Percentiles rank a stretch among this genome's conserved stretches.
These are phyloP conservation scores for Nebria ingens DNA, from an alignment of 1,140 invertebrate genomes.

Conservation along the genomic window DNA sequence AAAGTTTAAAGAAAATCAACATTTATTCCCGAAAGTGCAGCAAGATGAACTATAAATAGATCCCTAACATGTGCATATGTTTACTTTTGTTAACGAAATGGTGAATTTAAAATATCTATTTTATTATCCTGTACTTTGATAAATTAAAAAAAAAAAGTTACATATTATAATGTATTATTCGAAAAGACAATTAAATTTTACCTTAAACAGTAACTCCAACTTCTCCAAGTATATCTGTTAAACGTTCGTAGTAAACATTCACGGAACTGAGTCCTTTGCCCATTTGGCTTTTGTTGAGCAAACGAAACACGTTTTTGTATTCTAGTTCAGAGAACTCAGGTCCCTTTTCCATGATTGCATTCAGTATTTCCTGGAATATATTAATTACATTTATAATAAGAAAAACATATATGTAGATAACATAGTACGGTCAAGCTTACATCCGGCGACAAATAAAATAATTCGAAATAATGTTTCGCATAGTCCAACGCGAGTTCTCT, in stretches of 20 bases:
- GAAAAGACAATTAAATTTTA: conserved; percentile 4
- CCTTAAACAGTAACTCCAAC: conserved; percentile 51
- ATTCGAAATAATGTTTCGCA: conserved; percentile 79
- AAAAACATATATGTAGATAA: conserved; percentile 12
- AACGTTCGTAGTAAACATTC: conserved; percentile 43
- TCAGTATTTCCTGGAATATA: conserved; percentile 67
- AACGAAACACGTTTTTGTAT: conserved; percentile 73
- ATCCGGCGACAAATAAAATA: conserved; percentile 75
- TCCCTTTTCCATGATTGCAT: conserved; percentile 67
- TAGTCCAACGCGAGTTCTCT: conserved; percentile 78
- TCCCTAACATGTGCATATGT: neutral
- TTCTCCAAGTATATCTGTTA: conserved; percentile 56
- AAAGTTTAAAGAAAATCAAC: conserved; percentile 42
- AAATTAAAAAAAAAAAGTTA: neutral
- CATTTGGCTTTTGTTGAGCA: conserved; percentile 49
- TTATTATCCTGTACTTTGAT: too few species aligned
- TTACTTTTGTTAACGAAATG: neutral
- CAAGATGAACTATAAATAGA: conserved; percentile 34
- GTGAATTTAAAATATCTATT: neutral
- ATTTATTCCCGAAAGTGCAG: conserved; percentile 15
- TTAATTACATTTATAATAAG: neutral
- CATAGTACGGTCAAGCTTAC: too few species aligned
- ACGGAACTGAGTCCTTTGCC: conserved; percentile 31
- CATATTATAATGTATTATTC: neutral
- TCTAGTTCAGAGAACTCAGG: conserved; percentile 75